Base-by-base conservation (phyloP, 1,140 invertebrate species). In the Hesperophylax magnus region DNA sequence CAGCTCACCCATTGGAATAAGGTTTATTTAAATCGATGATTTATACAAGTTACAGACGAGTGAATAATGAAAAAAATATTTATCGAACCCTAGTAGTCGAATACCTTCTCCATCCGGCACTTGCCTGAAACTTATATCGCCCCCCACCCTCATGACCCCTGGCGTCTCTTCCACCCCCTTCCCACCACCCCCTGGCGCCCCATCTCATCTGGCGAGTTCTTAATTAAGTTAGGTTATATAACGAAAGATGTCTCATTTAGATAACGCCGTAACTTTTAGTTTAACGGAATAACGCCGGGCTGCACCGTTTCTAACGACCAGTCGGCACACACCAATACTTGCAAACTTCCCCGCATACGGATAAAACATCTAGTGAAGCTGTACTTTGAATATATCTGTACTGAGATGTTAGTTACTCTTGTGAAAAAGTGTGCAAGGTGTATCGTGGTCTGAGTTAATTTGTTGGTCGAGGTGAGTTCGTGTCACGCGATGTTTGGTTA, bases 151-250 rank as follows among this genome's bases (percentile, higher is more conserved):
- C 85, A 85, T 85, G 39, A 86, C 86, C 84, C 77, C 65, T 61
- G 72, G 15, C 58, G 22, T 34, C 77, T 53, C 74, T 27, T 54
- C 31, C 56, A 18, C 77, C 58, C 31, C 56, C 27, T 22, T 71
- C 24, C 63, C 52, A 39, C 39, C 39, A 9, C 39, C 39, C 9
- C 39, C 14, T 47, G 39, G 39, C 65, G 67, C 61, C 88, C 87
- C 87, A 86, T 88, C 88, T 90, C 88, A 89, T 89, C 89, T 89
- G 87, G 87, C 86, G 87, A 90, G 86, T 89, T 90, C 89, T 90
- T 90, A 90, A 90, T 90, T 90, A 90, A 90, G 88, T 90, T 89
- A 90, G 88, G 88, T 90, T 90, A 90, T 90, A 88, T 90, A 90
- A 90, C 89, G 88, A 88, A 88, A 89, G 89, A 90, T 90, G 87